A percentile compares a stretch with the other conserved stretches of the same genome.
phyloP scores from a whole-genome alignment of 2,888 invertebrate genomes.

The Papilio elwesi region DNA sequence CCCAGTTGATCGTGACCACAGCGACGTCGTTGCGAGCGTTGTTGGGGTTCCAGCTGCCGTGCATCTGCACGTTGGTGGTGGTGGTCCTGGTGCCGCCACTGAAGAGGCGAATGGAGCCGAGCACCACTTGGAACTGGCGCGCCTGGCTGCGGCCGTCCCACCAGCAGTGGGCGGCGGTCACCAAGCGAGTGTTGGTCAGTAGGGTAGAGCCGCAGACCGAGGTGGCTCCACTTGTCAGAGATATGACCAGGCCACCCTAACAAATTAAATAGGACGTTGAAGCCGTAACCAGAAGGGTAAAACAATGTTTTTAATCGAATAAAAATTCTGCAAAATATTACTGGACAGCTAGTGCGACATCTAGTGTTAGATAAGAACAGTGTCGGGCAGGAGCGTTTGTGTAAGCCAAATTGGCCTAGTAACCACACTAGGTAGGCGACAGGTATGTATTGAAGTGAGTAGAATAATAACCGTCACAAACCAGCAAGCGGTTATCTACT shows the following conservation, averaged over 20 bases:
- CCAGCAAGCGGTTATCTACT: no score
- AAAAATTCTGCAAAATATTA: no score
- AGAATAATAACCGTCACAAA: no score
- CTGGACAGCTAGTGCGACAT: no score
- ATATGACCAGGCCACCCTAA: conserved; percentile 54
- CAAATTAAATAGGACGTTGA: background rate
- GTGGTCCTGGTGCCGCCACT: conserved; percentile 50
- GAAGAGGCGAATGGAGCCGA: conserved; percentile 50
- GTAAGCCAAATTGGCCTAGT: no score
- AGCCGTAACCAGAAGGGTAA: no score
- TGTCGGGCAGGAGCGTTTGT: no score
- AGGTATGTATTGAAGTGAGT: no score
- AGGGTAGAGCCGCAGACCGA: conserved; percentile 56
- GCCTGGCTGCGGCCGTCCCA: conserved; percentile 50
- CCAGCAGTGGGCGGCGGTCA: conserved; percentile 60
- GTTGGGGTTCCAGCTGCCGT: conserved; percentile 49
- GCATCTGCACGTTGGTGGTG: conserved; percentile 50
- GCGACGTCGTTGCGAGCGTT: conserved; percentile 55
- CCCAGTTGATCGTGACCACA: conserved; percentile 47
- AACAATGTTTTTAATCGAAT: no score
- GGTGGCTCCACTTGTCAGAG: conserved; percentile 44
- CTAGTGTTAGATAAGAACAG: no score
- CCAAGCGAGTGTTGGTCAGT: conserved; percentile 48
- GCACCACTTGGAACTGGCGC: conserved; percentile 50
- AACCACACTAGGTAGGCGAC: no score